A percentile compares a stretch with the other conserved stretches of the same genome.
These are phyloP conservation scores for Harlomillsia oculata DNA, from an alignment of 1,140 invertebrate species.

Conservation along the genomic window DNA sequence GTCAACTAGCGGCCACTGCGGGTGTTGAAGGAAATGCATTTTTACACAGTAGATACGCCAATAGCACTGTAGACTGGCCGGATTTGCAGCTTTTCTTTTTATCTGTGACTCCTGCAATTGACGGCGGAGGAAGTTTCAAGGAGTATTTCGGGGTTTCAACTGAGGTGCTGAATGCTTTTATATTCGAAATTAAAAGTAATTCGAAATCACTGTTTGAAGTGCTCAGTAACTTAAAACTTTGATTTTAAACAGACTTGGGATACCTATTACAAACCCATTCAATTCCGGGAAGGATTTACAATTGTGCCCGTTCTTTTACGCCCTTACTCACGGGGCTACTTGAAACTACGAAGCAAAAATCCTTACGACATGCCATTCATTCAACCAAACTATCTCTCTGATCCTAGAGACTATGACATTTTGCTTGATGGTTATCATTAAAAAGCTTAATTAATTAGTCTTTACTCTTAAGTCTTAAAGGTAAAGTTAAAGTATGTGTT, in stretches of 20 bases:
- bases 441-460: background rate
- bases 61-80: constrained; percentile 55
- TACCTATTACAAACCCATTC: constrained; percentile 35
- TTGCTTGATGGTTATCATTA: constrained; percentile 46
- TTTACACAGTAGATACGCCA: constrained; percentile 46
- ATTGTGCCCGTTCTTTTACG: constrained; percentile 35
- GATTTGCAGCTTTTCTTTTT: constrained; percentile 60
- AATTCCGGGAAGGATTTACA: constrained; percentile 30
- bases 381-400: constrained; percentile 44
- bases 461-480: too few species aligned
- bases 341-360: constrained; percentile 46
- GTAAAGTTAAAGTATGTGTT: background rate
- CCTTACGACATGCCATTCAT: constrained; percentile 47
- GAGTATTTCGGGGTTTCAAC: constrained; percentile 20
- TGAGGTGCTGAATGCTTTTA: too few species aligned
- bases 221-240: background rate
- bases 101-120: constrained; percentile 20
- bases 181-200: too few species aligned
- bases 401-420: constrained; percentile 35
- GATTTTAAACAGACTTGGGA: constrained; percentile 5
- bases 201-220: too few species aligned
- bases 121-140: constrained; percentile 31
- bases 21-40: constrained; percentile 29
- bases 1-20: constrained; percentile 15
- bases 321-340: constrained; percentile 44